These are phyloP conservation scores for Drosophila imparisetae DNA, from an alignment of 2,888 invertebrate genomes.

Conservation along the genomic window DNA sequence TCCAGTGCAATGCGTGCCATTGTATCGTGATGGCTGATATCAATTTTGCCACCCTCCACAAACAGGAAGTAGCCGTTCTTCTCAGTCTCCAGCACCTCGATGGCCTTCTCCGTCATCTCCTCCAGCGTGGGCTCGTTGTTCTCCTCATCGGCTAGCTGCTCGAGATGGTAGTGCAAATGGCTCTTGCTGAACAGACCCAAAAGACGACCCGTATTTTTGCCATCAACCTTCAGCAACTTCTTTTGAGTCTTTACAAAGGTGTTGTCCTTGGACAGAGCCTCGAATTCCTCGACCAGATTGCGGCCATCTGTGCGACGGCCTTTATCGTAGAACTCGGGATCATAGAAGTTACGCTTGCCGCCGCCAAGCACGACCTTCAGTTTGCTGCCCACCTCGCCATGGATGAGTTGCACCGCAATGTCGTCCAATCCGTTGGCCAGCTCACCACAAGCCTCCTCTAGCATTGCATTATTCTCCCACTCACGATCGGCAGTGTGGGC, in stretches of 20 bases:
- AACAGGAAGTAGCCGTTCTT: constrained; percentile 91
- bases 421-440: constrained; percentile 87
- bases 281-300: constrained; percentile 89
- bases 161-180: constrained; percentile 90
- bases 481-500: constrained; percentile 88
- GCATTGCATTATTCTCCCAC: constrained; percentile 89
- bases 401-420: constrained; percentile 90
- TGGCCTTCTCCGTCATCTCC: constrained; percentile 90
- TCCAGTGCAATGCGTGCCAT: constrained; percentile 81
- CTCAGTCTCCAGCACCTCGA: constrained; percentile 88
- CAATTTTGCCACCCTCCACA: constrained; percentile 87
- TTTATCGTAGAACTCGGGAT: constrained; percentile 85
- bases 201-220: constrained; percentile 86
- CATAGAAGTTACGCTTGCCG: constrained; percentile 88
- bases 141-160: constrained; percentile 84
- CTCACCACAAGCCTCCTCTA: constrained; percentile 84
- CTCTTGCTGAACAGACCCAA: constrained; percentile 88
- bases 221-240: constrained; percentile 85
- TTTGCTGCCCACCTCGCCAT: constrained; percentile 88
- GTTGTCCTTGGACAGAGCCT: constrained; percentile 84
- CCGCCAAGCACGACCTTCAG: constrained; percentile 92
- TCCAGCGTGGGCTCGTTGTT: constrained; percentile 87
- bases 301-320: constrained; percentile 87
- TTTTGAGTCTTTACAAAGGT: constrained; percentile 86
- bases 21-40: constrained; percentile 81